A percentile compares a stretch with the other conserved stretches of the same genome.
phyloP scores from a whole-genome alignment of 2,888 invertebrate genomes.

The Amiota minor region DNA sequence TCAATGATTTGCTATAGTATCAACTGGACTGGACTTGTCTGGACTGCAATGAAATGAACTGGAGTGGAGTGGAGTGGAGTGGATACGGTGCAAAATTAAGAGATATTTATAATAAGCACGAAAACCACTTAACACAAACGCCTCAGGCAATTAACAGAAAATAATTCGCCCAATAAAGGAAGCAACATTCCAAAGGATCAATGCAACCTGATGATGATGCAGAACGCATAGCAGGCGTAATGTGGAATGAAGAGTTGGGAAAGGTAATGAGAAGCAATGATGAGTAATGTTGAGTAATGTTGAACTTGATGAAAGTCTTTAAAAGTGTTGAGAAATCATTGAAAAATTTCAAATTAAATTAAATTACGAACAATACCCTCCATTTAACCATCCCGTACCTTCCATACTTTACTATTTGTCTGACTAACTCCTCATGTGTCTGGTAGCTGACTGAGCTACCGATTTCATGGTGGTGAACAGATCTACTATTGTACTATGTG shows the following conservation, averaged over 20 bases:
- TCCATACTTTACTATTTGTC: too few species aligned
- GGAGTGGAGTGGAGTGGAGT: slow-evolving; percentile 4
- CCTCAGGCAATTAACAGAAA: slow-evolving; percentile 72
- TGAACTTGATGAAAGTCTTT: too few species aligned
- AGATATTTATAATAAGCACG: slow-evolving; percentile 73
- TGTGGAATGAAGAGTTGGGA: too few species aligned
- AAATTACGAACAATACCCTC: not conserved
- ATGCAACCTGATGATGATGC: too few species aligned
- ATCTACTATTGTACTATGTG: not conserved
- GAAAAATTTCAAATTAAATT: slow-evolving; percentile 27
- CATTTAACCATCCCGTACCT: too few species aligned
- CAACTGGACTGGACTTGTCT: too few species aligned
- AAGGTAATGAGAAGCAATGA: too few species aligned
- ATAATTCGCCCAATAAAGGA: slow-evolving; percentile 61
- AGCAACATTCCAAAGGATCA: slow-evolving; percentile 48
- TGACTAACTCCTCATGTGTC: not conserved
- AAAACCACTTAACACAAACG: slow-evolving; percentile 73
- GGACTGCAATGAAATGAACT: too few species aligned
- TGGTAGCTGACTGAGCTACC: slow-evolving; percentile 12
- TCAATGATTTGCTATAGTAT: too few species aligned
- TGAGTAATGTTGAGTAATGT: too few species aligned
- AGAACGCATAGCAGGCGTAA: too few species aligned
- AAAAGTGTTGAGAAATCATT: slow-evolving; percentile 19
- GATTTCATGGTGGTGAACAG: slow-evolving; percentile 11
- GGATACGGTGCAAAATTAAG: slow-evolving; percentile 67